These are phyloP conservation scores for Leucophora obtusa DNA, from an alignment of 2,888 invertebrate genomes.

Conservation along the genomic window DNA sequence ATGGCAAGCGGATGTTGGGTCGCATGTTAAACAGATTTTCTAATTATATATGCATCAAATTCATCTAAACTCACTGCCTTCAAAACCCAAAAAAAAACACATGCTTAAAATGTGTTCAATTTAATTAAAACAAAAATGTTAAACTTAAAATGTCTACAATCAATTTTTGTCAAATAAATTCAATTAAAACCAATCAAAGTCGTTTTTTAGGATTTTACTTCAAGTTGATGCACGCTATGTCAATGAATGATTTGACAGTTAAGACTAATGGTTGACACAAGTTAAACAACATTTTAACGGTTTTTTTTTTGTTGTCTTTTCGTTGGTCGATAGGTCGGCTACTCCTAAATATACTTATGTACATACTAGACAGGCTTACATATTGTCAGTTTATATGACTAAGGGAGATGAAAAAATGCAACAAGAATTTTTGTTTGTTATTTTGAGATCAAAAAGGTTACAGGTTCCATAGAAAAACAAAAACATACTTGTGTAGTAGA, in stretches of 20 bases:
- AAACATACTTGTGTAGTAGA: slow-evolving; percentile 4
- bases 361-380: neutral
- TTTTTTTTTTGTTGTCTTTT: slow-evolving; percentile 54
- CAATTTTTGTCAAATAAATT: slow-evolving; percentile 62
- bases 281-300: slow-evolving; percentile 67
- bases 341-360: neutral
- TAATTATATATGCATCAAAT: slow-evolving; percentile 60
- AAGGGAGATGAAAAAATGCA: slow-evolving; percentile 36
- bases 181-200: slow-evolving; percentile 67
- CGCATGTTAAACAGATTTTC: slow-evolving; percentile 53
- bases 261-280: slow-evolving; percentile 64
- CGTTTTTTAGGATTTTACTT: slow-evolving; percentile 50
- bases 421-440: slow-evolving; percentile 47
- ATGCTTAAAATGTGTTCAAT: slow-evolving; percentile 53
- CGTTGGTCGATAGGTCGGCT: neutral
- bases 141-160: slow-evolving; percentile 49
- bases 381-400: slow-evolving; percentile 40
- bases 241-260: slow-evolving; percentile 68
- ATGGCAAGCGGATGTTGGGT: slow-evolving; percentile 52
- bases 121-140: slow-evolving; percentile 56
- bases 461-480: slow-evolving; percentile 42
- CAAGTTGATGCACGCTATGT: slow-evolving; percentile 66
- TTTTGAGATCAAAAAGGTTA: slow-evolving; percentile 60
- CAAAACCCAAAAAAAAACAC: slow-evolving; percentile 24
- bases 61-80: slow-evolving; percentile 41